These are phyloP conservation scores for Prietella phreatophila DNA, from an alignment of 2,113 vertebrate species.

Conservation along the genomic window DNA sequence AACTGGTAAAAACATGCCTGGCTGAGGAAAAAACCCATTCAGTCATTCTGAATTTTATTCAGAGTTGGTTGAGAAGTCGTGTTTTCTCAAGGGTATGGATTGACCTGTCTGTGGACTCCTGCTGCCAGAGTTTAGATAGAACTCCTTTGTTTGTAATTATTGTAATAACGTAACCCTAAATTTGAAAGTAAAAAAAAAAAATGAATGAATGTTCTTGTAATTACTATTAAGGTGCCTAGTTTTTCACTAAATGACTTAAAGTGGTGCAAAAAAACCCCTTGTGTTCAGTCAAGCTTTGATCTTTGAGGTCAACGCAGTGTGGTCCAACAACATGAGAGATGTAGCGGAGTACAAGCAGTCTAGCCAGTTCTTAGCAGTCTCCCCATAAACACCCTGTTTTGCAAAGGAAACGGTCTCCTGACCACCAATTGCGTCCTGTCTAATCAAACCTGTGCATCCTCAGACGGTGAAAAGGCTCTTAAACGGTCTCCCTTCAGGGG, in stretches of 20 bases:
- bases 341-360: constrained; percentile 14
- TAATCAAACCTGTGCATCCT: constrained; percentile 20
- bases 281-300: not conserved
- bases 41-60: not conserved
- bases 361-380: constrained; percentile 14
- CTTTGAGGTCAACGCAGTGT: constrained; percentile 6
- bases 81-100: not conserved
- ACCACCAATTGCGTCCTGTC: constrained; percentile 10
- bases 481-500: not conserved
- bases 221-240: not conserved
- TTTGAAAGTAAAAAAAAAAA: not conserved
- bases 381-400: constrained; percentile 22
- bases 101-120: not conserved
- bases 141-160: not conserved
- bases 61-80: not conserved
- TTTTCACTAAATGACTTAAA: not conserved
- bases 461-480: not conserved
- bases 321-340: constrained; percentile 18
- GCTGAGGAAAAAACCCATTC: not conserved
- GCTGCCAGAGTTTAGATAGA: not conserved
- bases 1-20: not conserved
- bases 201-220: not conserved
- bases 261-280: not conserved
- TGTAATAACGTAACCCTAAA: not conserved
- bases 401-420: constrained; percentile 17